A percentile compares a stretch with the other conserved stretches of the same genome.
Evolutionary conservation across 2,113 vertebrate species (phyloP).

Genomic region (Rhabdornis inornatus): DNA sequence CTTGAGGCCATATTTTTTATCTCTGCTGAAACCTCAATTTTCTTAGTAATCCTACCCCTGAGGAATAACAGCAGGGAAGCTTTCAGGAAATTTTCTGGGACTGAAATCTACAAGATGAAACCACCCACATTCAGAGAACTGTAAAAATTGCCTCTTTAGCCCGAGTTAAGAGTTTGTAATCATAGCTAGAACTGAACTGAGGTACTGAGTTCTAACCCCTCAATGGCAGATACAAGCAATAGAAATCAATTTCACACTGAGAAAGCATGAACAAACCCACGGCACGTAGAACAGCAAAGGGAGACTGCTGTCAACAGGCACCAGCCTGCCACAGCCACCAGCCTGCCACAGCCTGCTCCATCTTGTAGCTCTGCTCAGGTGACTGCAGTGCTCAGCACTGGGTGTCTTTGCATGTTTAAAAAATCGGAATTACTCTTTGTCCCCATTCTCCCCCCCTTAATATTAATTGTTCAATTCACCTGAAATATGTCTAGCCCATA

Average conservation of each 20-base stretch:
- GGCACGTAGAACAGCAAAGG: background rate
- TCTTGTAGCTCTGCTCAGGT: background rate
- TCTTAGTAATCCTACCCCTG: background rate
- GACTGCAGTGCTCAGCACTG: background rate
- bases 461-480: background rate
- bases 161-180: background rate
- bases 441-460: background rate
- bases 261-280: background rate
- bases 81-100: background rate
- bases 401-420: background rate
- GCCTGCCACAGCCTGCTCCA: background rate
- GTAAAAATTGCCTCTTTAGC: background rate
- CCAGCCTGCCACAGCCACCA: background rate
- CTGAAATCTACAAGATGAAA: background rate
- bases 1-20: background rate
- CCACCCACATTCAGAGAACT: background rate
- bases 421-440: background rate
- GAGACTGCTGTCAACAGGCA: background rate
- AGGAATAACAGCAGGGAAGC: background rate
- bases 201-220: background rate
- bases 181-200: background rate
- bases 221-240: background rate
- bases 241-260: background rate
- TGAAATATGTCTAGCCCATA: background rate
- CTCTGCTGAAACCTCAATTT: background rate